These are phyloP conservation scores for Psophia crepitans DNA, from an alignment of 2,113 vertebrate species.

Conservation along the genomic window DNA sequence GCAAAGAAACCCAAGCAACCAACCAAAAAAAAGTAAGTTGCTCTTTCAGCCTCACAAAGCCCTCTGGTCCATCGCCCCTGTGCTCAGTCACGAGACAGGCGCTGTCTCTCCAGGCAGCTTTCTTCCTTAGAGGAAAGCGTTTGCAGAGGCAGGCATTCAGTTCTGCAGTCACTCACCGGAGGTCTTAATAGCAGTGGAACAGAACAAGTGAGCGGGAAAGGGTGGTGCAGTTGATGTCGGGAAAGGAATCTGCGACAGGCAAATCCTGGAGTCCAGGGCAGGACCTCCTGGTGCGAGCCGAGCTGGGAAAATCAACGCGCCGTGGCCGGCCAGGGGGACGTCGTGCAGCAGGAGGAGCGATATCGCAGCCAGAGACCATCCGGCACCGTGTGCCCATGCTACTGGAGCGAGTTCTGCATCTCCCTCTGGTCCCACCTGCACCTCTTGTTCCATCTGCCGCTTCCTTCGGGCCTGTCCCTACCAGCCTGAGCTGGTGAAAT, in stretches of 20 bases:
- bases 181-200: background rate
- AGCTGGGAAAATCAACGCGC: background rate
- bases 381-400: background rate
- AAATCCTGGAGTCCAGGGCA: background rate
- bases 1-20: too few species aligned
- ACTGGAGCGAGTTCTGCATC: background rate
- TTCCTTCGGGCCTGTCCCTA: background rate
- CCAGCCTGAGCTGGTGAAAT: background rate
- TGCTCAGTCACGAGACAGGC: background rate
- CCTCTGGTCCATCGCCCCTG: background rate
- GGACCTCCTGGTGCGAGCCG: background rate
- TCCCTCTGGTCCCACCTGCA: background rate
- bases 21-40: too few species aligned
- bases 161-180: background rate
- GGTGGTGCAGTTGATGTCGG: background rate
- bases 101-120: background rate
- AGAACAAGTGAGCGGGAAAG: background rate
- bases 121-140: background rate
- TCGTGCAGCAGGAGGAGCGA: background rate
- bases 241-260: background rate
- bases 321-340: background rate
- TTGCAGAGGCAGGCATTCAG: background rate
- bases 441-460: background rate
- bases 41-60: background rate
- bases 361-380: background rate